Evolutionary conservation across 2,888 invertebrate species (phyloP).

Genomic region (Villa cingulata): DNA sequence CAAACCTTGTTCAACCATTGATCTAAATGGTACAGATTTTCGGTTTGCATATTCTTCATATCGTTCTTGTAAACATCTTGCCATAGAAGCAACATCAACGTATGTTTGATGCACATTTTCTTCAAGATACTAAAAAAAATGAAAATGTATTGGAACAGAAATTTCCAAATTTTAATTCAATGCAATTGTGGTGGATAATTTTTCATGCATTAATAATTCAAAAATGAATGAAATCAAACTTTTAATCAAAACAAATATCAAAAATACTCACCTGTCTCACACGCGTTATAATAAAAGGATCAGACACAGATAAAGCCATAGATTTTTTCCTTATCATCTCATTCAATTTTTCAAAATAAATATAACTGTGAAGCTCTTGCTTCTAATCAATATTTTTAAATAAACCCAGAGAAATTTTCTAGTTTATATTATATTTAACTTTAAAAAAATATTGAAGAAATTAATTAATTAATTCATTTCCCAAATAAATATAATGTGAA

Average conservation of each 20-base stretch:
- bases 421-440: no score
- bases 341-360: neutral
- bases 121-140: constrained; percentile 53
- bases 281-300: constrained; percentile 45
- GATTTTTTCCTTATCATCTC: neutral
- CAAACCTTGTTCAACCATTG: constrained; percentile 52
- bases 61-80: constrained; percentile 59
- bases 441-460: no score
- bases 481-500: no score
- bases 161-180: no score
- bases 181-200: no score
- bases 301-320: constrained; percentile 23
- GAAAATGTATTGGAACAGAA: no score
- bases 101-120: constrained; percentile 67
- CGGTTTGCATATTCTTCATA: constrained; percentile 67
- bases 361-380: no score
- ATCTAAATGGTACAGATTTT: constrained; percentile 65
- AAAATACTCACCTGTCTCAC: constrained; percentile 39
- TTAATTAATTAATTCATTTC: no score
- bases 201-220: no score
- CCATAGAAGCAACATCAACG: constrained; percentile 73
- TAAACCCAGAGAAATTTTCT: no score
- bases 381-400: no score
- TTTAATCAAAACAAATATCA: neutral
- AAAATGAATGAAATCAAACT: no score